Evolutionary conservation across 2,888 invertebrate genomes (phyloP).

Genomic region (Adelognathus sp.): DNA sequence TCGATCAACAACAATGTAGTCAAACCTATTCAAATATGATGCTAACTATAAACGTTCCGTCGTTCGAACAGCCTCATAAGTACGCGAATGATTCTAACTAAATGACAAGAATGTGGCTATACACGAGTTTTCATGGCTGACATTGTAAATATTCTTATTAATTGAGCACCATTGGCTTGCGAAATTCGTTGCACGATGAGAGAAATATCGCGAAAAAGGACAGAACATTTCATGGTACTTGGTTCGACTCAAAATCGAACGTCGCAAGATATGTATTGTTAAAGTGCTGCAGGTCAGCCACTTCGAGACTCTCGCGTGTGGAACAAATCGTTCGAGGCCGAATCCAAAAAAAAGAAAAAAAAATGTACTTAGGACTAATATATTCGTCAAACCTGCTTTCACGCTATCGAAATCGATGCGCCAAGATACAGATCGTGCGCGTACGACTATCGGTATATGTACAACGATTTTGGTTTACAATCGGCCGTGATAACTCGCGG

Average conservation of each 20-base stretch:
- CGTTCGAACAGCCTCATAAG: constrained; percentile 58
- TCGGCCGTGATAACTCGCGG: neutral
- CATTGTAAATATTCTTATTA: constrained; percentile 11
- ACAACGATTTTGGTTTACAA: constrained; percentile 62
- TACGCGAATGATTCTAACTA: constrained; percentile 65
- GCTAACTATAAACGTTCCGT: constrained; percentile 16
- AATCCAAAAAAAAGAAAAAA: neutral
- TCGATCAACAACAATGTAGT: neutral
- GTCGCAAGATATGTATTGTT: neutral
- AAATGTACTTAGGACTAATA: constrained; percentile 4
- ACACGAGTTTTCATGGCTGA: neutral
- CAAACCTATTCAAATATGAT: neutral
- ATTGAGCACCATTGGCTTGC: constrained; percentile 32
- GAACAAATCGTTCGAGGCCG: neutral
- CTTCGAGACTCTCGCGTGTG: neutral
- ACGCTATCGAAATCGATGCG: neutral
- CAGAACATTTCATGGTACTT: neutral
- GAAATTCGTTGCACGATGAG: too few species aligned
- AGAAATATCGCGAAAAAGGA: neutral
- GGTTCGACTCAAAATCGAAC: neutral
- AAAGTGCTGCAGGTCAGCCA: neutral
- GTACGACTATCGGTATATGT: constrained; percentile 56
- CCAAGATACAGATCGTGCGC: neutral
- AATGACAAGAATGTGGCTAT: constrained; percentile 24
- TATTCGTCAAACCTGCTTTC: constrained; percentile 2